phyloP scores from a whole-genome alignment of 2,888 invertebrate genomes.

The Allygus modestus region DNA sequence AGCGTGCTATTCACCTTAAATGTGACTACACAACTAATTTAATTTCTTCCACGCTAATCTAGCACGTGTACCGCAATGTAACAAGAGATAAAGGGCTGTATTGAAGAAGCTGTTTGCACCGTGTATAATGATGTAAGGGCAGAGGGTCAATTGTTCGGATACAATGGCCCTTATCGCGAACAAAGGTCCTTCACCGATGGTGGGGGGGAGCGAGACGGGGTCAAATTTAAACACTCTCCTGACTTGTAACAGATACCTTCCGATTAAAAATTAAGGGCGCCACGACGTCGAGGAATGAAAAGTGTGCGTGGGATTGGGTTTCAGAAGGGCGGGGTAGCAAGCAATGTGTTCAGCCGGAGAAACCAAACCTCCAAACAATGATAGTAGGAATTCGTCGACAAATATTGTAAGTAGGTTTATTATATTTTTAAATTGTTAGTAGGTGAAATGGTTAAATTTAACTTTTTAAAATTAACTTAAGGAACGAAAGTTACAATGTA shows the following conservation, averaged over 20 bases:
- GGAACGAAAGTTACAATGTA: too few species aligned
- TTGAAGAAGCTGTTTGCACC: conserved; percentile 18
- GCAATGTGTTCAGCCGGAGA: not conserved
- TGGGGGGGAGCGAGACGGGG: conserved; percentile 3
- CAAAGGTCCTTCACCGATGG: conserved; percentile 17
- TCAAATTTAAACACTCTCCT: conserved; percentile 32
- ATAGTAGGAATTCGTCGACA: too few species aligned
- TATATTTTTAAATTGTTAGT: too few species aligned
- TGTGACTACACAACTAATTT: too few species aligned
- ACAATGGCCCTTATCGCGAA: conserved; percentile 31
- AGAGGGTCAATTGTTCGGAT: conserved; percentile 20
- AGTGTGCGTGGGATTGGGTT: not conserved
- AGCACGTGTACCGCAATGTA: not conserved
- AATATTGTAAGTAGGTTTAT: too few species aligned
- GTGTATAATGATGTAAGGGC: conserved; percentile 40
- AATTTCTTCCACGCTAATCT: too few species aligned
- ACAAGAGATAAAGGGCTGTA: conserved; percentile 27
- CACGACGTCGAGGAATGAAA: not conserved
- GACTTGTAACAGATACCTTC: conserved; percentile 43
- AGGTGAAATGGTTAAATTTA: too few species aligned
- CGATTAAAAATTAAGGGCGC: conserved; percentile 34
- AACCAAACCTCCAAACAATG: too few species aligned
- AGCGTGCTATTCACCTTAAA: too few species aligned
- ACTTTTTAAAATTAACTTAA: too few species aligned
- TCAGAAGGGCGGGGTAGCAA: not conserved